Base-by-base conservation (phyloP, 2,113 vertebrate species). In the Sceloporus tristichus region DNA sequence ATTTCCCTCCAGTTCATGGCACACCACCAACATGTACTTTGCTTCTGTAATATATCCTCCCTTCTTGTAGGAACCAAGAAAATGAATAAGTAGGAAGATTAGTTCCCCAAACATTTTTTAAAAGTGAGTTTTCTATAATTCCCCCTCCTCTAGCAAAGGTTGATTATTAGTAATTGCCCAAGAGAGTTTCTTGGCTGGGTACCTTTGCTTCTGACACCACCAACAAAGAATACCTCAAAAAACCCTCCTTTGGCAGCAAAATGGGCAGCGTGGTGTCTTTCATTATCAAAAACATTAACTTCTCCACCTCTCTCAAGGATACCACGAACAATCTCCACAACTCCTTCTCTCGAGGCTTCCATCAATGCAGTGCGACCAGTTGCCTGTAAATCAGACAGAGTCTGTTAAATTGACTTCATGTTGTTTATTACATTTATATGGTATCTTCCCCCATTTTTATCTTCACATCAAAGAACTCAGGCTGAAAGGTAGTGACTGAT, bases 161-260 rank as follows among this genome's bases (percentile, higher is more conserved):
- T 90, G 2, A 82, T 87, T 62, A n/a, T 79, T 79, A 42, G 62
- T 34, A 77, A 94, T 92, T 82, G 48, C 86, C 90, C 73, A 84
- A 80, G 76, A 90, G 83, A 91, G 84, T 66, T 53, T 54, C 73
- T 40, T 6, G 85, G 23, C 40, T 86, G 65, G 16, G 2, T 85
- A n/a, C 48, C 65, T 92, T 81, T 89, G 82, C 82, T 82, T 88
- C 80, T 88, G 81, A 77, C 0, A 9, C 42, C 14, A 73, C 3
- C 23, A 42, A 85, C 5, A 83, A 27, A 77, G 0, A 11, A 42
- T 95, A 99, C 98, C 96, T 99, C 97, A 86, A 99, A 97, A 91
- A 96, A 98, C 85, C 98, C 98, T 80, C 98, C 97, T 97, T 97
- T 97, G 87, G 98, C 98, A 13, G 98, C 98, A 4, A 98, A 98